A percentile compares a stretch with the other conserved stretches of the same genome.
These are phyloP conservation scores for Psittacula echo DNA, from an alignment of 2,797 vertebrate species.

Conservation along the genomic window DNA sequence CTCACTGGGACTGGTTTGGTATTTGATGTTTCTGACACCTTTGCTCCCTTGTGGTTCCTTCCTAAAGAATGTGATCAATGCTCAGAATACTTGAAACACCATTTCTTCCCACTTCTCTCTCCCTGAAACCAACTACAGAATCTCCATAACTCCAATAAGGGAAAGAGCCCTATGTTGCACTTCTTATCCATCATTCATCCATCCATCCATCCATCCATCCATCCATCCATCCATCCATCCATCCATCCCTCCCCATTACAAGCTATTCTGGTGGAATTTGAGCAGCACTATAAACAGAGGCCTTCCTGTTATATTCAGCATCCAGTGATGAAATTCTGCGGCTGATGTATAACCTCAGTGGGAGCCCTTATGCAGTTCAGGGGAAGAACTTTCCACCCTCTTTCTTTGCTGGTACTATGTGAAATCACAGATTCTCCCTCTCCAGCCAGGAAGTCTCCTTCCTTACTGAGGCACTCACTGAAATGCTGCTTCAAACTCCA, in stretches of 20 bases:
- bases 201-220: not conserved
- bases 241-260: not conserved
- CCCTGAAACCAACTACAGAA: not conserved
- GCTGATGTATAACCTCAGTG: not conserved
- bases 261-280: not conserved
- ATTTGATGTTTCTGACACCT: not conserved
- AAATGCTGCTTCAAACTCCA: not conserved
- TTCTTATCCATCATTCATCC: not conserved
- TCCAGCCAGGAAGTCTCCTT: not conserved
- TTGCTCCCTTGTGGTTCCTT: not conserved
- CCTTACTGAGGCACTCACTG: not conserved
- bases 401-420: not conserved
- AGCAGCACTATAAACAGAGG: not conserved
- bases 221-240: not conserved
- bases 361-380: not conserved
- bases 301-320: not conserved
- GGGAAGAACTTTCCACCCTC: not conserved
- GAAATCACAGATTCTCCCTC: not conserved
- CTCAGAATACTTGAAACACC: not conserved
- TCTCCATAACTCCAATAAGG: not conserved
- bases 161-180: not conserved
- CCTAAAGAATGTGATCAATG: not conserved
- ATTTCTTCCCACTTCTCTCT: not conserved
- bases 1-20: not conserved
- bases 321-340: not conserved